Evolutionary conservation across 2,888 invertebrate species (phyloP), one percentile per base, ranked within the genome.

Genomic region (Caenorhabditis sinica): DNA sequence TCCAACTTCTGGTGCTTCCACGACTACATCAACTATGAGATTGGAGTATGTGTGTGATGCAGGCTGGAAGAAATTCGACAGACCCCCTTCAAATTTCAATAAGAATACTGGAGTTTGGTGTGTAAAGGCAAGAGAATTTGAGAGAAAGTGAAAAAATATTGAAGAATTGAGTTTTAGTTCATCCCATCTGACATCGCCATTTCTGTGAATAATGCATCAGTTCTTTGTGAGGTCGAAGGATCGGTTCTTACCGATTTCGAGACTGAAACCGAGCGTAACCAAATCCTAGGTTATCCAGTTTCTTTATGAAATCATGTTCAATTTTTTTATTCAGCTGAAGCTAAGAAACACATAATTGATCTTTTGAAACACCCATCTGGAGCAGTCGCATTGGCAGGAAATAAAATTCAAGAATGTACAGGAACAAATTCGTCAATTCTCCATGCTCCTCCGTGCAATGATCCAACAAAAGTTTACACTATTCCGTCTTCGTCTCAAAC

Each of bases 301-400:
- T 40, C 61, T 51, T 51, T n/a, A n/a, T 28, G 15, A 25, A 20
- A 13, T 51, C 40, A 4, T 49, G 17, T 40, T 13, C 2, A 2
- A 1, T 9, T 56, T 36, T 23, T 51, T 20, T 20, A 3, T 60
- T 25, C 73, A 49, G 76, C 49, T 11, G 36, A 58, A 13, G 76
- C 69, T 1, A 23, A 51, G 33, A 20, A n/a, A 0, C 28, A 69
- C 40, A 77, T 77, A 8, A 33, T 61, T 20, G 28, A 23, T 0
- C 20, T n/a, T 1, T 20, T 77, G 25, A 51, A 69, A 8, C 61
- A 9, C 0, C 2, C 40, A 13, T 5, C 23, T 1, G 76, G 76
- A 6, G 49, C 68, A 33, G 51, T 77, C 20, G 76, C 76, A 1
- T 0, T 77, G 9, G 68, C 58, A 4, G 76, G 76, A 25, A 9